Evolutionary conservation across 1,140 invertebrate species (phyloP).

Genomic region (Calephelis nemesis): DNA sequence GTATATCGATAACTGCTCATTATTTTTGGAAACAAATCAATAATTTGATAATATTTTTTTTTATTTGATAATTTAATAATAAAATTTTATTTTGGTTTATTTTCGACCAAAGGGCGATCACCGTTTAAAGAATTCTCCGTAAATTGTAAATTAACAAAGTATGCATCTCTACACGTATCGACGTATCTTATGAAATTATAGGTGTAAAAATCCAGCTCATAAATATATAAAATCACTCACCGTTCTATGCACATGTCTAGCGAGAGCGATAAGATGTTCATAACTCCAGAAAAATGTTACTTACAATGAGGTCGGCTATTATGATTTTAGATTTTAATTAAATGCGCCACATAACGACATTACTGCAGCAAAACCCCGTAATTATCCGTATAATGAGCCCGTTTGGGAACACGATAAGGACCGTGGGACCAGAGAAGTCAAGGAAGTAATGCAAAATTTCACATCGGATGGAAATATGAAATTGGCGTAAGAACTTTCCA

Average conservation of each 20-base stretch:
- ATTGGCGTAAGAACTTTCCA: no score
- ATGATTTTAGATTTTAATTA: slow-evolving; percentile 14
- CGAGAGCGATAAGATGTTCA: slow-evolving; percentile 7
- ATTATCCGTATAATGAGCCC: slow-evolving; percentile 37
- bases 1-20: no score
- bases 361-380: slow-evolving; percentile 10
- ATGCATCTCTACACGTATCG: no score
- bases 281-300: not conserved
- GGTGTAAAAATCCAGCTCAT: no score
- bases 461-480: not conserved
- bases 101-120: no score
- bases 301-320: slow-evolving; percentile 7
- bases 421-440: slow-evolving; percentile 39
- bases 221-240: not conserved
- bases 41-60: no score
- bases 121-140: no score
- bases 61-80: no score
- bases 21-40: no score
- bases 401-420: slow-evolving; percentile 43
- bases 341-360: slow-evolving; percentile 3
- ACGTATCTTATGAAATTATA: no score
- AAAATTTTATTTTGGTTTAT: no score
- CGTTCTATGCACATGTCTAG: slow-evolving; percentile 3
- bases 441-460: slow-evolving; percentile 26
- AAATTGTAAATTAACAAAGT: no score